Conservation (phyloP, 1,140 invertebrate genomes). For the Sipha flava region DNA sequence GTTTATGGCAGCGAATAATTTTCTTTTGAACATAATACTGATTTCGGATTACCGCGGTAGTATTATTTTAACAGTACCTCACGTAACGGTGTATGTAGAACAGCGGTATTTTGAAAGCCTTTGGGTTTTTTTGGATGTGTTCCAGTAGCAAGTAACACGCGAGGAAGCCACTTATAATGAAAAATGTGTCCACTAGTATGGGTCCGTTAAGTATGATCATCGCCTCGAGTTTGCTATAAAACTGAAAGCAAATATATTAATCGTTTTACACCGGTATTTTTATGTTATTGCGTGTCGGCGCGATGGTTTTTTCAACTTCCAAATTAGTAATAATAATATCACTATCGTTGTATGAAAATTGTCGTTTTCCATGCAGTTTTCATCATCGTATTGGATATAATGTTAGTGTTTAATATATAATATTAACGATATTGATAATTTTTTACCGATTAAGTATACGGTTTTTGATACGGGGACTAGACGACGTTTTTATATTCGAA, state of each 20-base stretch:
- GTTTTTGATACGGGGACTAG: too few relatives aligned
- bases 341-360: too few relatives aligned
- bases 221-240: constrained; percentile 32
- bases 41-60: not conserved
- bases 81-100: constrained; percentile 17
- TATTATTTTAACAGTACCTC: not conserved
- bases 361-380: too few relatives aligned
- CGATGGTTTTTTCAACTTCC: too few relatives aligned
- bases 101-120: constrained; percentile 37
- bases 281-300: not conserved
- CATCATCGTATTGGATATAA: too few relatives aligned
- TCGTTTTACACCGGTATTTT: not conserved
- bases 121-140: constrained; percentile 40
- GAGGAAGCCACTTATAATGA: constrained; percentile 42
- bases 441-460: too few relatives aligned
- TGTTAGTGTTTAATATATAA: too few relatives aligned
- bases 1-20: too few relatives aligned
- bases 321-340: too few relatives aligned
- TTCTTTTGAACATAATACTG: too few relatives aligned
- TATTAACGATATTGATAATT: too few relatives aligned
- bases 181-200: constrained; percentile 43
- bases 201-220: constrained; percentile 41
- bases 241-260: constrained; percentile 25
- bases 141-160: constrained; percentile 40
- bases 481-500: too few relatives aligned